phyloP scores from a whole-genome alignment of 92 coral and sea anemone species.

The Paragorgia papillata region DNA sequence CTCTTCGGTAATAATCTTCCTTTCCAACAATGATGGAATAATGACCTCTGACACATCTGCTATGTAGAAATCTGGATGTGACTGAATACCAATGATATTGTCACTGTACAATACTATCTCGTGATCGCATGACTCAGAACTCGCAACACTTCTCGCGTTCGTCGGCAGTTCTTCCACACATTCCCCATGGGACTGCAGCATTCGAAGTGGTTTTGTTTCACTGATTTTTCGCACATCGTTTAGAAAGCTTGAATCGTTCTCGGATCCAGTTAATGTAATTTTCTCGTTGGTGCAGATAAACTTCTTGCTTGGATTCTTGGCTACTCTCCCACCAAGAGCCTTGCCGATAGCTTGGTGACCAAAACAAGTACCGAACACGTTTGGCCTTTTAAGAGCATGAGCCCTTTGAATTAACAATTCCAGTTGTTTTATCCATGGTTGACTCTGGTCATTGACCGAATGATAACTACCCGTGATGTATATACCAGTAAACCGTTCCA shows the following conservation, averaged over 20 bases:
- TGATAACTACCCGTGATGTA: constrained; percentile 69
- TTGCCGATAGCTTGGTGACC: constrained; percentile 81
- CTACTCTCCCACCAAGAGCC: constrained; percentile 81
- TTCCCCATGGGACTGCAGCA: constrained; percentile 79
- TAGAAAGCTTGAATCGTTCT: constrained; percentile 11
- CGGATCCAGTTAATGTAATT: constrained; percentile 21
- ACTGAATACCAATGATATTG: constrained; percentile 70
- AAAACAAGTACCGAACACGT: constrained; percentile 79
- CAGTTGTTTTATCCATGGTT: constrained; percentile 62
- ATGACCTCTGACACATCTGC: constrained; percentile 65
- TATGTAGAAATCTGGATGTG: constrained; percentile 72
- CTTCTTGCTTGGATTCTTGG: constrained; percentile 65
- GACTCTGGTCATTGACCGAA: constrained; percentile 68
- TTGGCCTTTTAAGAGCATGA: constrained; percentile 51
- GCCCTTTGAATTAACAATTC: constrained; percentile 51
- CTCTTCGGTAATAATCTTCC: constrained; percentile 49
- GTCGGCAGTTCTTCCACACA: constrained; percentile 69
- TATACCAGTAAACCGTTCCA: constrained; percentile 62
- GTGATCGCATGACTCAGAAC: constrained; percentile 69
- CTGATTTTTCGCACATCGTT: constrained; percentile 40
- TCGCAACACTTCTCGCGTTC: constrained; percentile 65
- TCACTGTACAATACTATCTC: constrained; percentile 73
- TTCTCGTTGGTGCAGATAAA: constrained; percentile 71
- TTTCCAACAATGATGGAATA: constrained; percentile 52
- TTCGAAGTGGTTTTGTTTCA: constrained; percentile 53